Base-by-base conservation (phyloP, 2,113 vertebrate species). In the Parus major region DNA sequence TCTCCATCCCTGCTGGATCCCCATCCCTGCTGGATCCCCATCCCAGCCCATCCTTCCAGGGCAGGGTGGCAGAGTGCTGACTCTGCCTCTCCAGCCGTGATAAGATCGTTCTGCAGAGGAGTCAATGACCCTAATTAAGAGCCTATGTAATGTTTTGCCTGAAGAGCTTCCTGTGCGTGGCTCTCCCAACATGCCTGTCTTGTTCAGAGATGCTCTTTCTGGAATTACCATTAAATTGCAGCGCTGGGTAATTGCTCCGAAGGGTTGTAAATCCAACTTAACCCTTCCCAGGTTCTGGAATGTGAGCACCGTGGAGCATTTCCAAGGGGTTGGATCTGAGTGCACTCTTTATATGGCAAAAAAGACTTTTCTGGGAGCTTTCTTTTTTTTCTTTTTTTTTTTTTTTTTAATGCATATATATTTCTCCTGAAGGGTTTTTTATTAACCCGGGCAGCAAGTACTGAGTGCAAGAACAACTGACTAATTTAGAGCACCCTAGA, bases 161-260 rank as follows among this genome's bases (percentile, higher is more conserved):
- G 80, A 84, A 95, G 95, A 96, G 93, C 83, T 96, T 97, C 96
- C 96, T 95, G 95, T 56, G 86, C 83, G 64, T 56, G 82, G 93
- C 92, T 97, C 91, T 95, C 93, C 93, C 86, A 50, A 88, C 92
- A 57, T 75, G 93, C 65, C 95, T 95, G 86, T 95, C 93, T 85
- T 96, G 95, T 92, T 95, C 86, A 42, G 91, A 92, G 95, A 95
- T 93, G 90, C 92, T 87, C 86, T 86, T 93, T 65, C 95, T 96
- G 94, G 92, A 95, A 96, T 94, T 94, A 89, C 94, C 94, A 87
- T 97, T 65, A 94, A 93, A 94, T 96, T 94, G 78, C 92, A 82
- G 93, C 0, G 5, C 87, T 49, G 75, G 24, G 47, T 91, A 95
- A 95, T 92, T 95, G 92, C 87, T 82, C 84, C 29, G 0, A 85